A percentile compares a stretch with the other conserved stretches of the same genome.
Evolutionary conservation across 2,888 invertebrate genomes (phyloP).

Genomic region (Macrosiphum euphorbiae): DNA sequence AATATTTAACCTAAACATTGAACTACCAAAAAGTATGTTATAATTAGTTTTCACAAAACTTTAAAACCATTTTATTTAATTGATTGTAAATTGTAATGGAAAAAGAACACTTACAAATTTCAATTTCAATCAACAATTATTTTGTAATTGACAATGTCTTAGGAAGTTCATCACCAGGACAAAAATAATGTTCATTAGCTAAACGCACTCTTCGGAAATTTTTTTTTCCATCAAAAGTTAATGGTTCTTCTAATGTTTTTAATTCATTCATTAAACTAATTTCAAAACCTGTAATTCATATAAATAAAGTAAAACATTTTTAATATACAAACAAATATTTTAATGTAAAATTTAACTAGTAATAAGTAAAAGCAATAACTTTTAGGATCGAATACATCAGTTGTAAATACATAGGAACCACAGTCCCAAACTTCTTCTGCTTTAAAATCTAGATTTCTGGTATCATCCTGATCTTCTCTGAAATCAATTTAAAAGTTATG

Average conservation of each 20-base stretch:
- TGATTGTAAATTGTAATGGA: background rate
- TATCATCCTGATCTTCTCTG: background rate
- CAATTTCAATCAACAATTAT: background rate
- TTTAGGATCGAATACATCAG: slow-evolving; percentile 47
- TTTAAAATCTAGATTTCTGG: background rate
- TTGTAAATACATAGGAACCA: slow-evolving; percentile 27
- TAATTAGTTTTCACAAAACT: background rate
- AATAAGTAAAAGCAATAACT: slow-evolving; percentile 21
- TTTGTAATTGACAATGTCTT: background rate
- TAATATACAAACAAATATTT: background rate
- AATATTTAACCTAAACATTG: background rate
- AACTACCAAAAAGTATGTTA: background rate
- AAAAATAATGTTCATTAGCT: slow-evolving; percentile 58
- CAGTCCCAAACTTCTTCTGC: slow-evolving; percentile 52
- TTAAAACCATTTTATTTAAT: background rate
- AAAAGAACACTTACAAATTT: slow-evolving; percentile 39
- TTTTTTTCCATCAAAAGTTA: background rate
- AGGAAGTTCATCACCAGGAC: slow-evolving; percentile 45
- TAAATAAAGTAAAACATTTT: background rate
- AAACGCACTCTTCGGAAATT: background rate
- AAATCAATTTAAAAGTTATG: background rate
- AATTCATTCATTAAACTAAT: slow-evolving; percentile 3
- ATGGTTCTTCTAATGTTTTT: background rate
- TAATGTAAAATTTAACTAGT: background rate
- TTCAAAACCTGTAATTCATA: slow-evolving; percentile 52